Evolutionary conservation across 2,888 invertebrate species (phyloP).

Genomic region (Tenthredo distinguenda): DNA sequence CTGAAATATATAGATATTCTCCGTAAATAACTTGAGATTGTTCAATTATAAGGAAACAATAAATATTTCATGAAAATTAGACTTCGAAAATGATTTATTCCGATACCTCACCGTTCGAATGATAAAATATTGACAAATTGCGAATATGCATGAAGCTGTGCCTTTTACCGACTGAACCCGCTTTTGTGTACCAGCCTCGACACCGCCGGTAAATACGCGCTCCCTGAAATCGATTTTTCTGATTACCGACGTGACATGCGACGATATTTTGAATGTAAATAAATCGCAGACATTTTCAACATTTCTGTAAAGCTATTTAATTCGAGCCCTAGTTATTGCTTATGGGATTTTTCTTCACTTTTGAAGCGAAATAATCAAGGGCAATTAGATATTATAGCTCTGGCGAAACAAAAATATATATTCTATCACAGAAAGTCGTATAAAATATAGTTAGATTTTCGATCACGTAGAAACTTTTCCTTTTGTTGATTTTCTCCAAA

Average conservation of each 20-base stretch:
- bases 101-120: not conserved
- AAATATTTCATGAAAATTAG: not conserved
- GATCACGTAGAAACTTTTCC: slow-evolving; percentile 19
- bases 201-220: not conserved
- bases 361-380: not conserved
- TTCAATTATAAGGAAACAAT: not conserved
- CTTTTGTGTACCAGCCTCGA: not conserved
- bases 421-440: not conserved
- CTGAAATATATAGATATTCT: not conserved
- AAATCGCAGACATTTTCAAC: not conserved
- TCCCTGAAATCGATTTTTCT: not conserved
- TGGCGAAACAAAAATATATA: not conserved
- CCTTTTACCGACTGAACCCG: not conserved
- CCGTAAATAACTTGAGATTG: not conserved
- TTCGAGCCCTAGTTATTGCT: not conserved
- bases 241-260: not conserved
- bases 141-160: not conserved
- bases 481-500: slow-evolving; percentile 40
- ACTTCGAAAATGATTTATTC: not conserved
- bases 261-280: not conserved
- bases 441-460: not conserved
- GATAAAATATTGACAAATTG: not conserved
- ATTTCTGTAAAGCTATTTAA: not conserved
- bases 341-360: not conserved
- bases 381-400: not conserved